Percentiles rank a stretch among this genome's conserved stretches.
These are phyloP conservation scores for Mesembrinibis cayennensis DNA, from an alignment of 2,113 vertebrate species.

Conservation along the genomic window DNA sequence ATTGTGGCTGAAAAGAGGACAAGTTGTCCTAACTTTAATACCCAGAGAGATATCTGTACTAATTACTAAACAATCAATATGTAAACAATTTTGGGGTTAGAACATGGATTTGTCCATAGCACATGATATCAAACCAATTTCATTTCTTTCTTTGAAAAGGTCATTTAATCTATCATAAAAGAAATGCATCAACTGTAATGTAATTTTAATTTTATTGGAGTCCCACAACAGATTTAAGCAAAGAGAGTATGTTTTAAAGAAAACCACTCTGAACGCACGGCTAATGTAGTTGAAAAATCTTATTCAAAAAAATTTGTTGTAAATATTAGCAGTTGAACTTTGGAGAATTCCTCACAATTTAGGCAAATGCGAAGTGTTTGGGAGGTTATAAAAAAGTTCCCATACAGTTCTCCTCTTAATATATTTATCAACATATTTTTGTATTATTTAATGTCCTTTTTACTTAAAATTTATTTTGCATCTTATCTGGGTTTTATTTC, in stretches of 20 bases:
- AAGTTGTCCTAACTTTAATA: neutral
- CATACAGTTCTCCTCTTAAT: neutral
- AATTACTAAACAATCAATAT: neutral
- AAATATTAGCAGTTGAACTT: neutral
- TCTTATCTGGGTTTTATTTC: neutral
- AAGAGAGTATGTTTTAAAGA: neutral
- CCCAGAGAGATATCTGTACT: neutral
- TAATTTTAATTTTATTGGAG: neutral
- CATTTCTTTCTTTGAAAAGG: neutral
- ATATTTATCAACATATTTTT: neutral
- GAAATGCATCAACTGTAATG: neutral
- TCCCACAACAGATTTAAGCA: neutral
- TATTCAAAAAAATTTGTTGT: fast-evolving
- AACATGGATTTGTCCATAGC: neutral
- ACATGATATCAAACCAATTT: neutral
- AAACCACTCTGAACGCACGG: fast-evolving
- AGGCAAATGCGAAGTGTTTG: neutral
- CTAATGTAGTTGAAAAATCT: neutral
- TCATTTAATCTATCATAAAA: neutral
- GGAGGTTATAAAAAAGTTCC: neutral
- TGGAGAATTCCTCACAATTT: neutral
- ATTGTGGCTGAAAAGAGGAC: neutral
- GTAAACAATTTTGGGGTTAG: neutral
- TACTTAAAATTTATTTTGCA: neutral
- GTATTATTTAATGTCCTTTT: neutral